Evolutionary conservation across 2,113 vertebrate genomes (phyloP), one percentile per base, ranked within the genome.

Genomic region (Sylvietta virens): DNA sequence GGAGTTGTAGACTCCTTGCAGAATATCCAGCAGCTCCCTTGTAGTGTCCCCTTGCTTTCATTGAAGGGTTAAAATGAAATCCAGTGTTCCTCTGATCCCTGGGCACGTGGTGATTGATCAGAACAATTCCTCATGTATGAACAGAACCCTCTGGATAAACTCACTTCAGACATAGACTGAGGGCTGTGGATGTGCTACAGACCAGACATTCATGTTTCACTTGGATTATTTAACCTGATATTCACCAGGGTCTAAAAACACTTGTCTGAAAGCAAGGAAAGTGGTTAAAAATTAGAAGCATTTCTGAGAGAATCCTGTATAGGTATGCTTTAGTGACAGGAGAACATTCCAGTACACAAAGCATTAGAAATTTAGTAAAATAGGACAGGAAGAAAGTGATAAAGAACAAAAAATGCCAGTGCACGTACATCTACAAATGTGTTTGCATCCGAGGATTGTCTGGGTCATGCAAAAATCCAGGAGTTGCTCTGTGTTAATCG

Each of bases 61-160:
- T 61, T 86, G 86, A 88, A 92, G 72, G 58, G 31, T 28, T 70
- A 44, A 90, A 86, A 39, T 69, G 65, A 84, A 92, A 95, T 81
- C 69, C 88, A 76, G 76, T 2, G 33, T 84, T 97, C 72, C 73
- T 94, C 92, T 97, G 94, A 90, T 94, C 93, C 65, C 69, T 91
- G 83, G 44, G 74, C 57, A 14, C 0, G 9, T 12, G 3, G 78
- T 92, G 97, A 97, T 91, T 91, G 97, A 95, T 97, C 96, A 86
- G 35, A 96, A 89, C 96, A 97, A 96, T 97, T 98, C 96, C 94
- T 95, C 88, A 66, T 87, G 64, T 69, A 86, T 93, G 92, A 96
- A 89, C 62, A 95, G 96, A 95, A 95, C 62, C 90, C 91, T 97
- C 91, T 10, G 44, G 94, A 96, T 94, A 96, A 97, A 92, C 85